Evolutionary conservation across 2,888 invertebrate genomes (phyloP), one percentile per base, ranked within the genome.

Genomic region (Papilio demoleus): DNA sequence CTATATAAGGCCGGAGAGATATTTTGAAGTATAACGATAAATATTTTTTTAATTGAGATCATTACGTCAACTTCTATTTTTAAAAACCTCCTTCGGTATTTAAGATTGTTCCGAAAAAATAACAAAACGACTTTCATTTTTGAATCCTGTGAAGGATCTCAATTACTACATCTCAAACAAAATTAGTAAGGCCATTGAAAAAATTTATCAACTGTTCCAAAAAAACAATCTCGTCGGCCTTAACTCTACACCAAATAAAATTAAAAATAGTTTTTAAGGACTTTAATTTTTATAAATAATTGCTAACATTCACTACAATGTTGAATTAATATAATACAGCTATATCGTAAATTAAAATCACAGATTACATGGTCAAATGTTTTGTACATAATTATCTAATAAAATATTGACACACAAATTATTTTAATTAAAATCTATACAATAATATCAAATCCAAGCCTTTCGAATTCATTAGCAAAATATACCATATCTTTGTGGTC

Each of bases 391-490:
- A 22, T 47, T 47, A 70, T 70, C 73, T 62, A 59, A 38, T 59
- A 38, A 75, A 74, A 79, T 74, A 70, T 70, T 73, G 70, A 47
- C 65, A 71, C 68, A 70, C 70, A 72, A 56, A 70, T 68, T 72
- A 75, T 74, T 70, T 70, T 70, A 53, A 63, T 70, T 71, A 66
- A 69, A 67, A 63, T 70, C 68, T 81, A 92, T 72, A 92, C 88
- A 67, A 84, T 73, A 71, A 92, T 81, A 83, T 97, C 95, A 72
- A 93, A 93, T 12, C 98, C 98, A 71, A 99, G 94, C 75, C 95
- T 93, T 81, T 98, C 97, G 77, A 99, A 96, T 88, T 98, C 97
- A 74, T 96, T 94, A 12, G 98, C 94, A 76, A 99, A 95, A 87
- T 97, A 97, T 75, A 95, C 91, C 95, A 99, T 96, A 88, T 99